Conservation (phyloP, 2,113 vertebrate genomes). For the Spermophilus dauricus region DNA sequence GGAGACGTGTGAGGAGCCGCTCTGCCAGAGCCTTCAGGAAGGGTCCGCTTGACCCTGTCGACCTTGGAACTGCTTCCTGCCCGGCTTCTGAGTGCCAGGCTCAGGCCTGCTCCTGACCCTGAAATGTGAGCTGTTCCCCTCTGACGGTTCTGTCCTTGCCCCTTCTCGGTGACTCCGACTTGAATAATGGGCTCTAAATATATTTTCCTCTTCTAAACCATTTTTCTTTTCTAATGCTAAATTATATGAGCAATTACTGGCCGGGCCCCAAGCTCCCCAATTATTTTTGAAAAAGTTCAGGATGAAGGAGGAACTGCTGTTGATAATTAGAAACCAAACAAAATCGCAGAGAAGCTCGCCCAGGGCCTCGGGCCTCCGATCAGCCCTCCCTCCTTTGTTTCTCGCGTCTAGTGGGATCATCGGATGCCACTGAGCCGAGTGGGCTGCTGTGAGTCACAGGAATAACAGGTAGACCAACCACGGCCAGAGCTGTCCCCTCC, state of each 20-base stretch:
- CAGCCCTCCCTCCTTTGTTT: neutral
- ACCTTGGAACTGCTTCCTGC: neutral
- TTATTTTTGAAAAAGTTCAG: conserved; percentile 72
- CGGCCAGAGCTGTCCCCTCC: neutral
- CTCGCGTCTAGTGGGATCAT: neutral
- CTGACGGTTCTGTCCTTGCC: conserved; percentile 29
- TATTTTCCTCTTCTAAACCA: conserved; percentile 72
- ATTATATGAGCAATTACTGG: conserved; percentile 71
- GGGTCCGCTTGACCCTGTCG: neutral
- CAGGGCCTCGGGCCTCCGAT: neutral
- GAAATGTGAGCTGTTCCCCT: neutral
- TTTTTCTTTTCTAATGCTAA: conserved; percentile 78
- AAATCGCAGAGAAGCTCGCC: conserved; percentile 21
- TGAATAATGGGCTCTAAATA: conserved; percentile 75
- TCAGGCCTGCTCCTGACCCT: conserved; percentile 7
- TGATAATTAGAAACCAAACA: conserved; percentile 17
- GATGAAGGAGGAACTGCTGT: conserved; percentile 49
- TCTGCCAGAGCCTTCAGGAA: neutral
- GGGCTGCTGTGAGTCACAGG: neutral
- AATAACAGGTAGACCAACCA: neutral
- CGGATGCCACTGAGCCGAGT: neutral
- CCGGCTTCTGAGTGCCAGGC: neutral
- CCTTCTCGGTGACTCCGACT: conserved; percentile 55
- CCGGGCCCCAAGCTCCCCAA: neutral
- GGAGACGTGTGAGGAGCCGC: too few relatives aligned